Percentiles rank a stretch among this genome's conserved stretches.
Conservation (phyloP, 2,888 invertebrate species). For the Chydorus sphaericus region DNA sequence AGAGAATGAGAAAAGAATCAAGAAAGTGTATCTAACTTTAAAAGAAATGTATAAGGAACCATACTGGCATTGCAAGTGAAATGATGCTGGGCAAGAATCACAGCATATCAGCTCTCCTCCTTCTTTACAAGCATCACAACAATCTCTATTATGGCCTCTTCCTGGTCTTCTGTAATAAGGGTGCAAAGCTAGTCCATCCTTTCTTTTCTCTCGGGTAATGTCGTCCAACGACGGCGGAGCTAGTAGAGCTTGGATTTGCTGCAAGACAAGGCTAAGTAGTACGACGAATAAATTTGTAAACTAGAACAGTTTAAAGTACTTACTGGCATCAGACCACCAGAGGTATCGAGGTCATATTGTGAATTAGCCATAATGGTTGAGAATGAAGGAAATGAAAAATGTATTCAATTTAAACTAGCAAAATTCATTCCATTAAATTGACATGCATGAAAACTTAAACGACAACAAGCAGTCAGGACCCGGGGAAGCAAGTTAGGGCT, state of each 20-base stretch:
- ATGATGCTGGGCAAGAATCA: conserved; percentile 88
- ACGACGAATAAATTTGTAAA: conserved; percentile 21
- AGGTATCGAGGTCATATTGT: conserved; percentile 54
- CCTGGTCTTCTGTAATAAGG: conserved; percentile 73
- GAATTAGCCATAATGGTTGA: neutral
- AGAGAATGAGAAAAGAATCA: conserved; percentile 11
- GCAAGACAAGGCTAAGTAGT: conserved; percentile 18
- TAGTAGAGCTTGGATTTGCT: conserved; percentile 79
- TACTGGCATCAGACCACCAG: conserved; percentile 77
- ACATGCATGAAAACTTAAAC: too few relatives aligned
- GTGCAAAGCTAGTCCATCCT: conserved; percentile 44
- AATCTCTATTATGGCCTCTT: conserved; percentile 81
- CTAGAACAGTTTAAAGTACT: conserved; percentile 26
- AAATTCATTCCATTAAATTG: too few relatives aligned
- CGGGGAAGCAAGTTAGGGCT: too few relatives aligned
- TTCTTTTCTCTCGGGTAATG: conserved; percentile 38
- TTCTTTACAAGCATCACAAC: conserved; percentile 86
- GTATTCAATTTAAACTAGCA: too few relatives aligned
- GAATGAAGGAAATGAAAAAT: too few relatives aligned
- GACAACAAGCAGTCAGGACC: too few relatives aligned
- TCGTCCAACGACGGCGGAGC: conserved; percentile 73
- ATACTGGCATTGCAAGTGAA: conserved; percentile 92
- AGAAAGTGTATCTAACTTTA: neutral
- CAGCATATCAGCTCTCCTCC: conserved; percentile 91
- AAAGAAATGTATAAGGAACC: conserved; percentile 25